Percentiles rank a stretch among this genome's conserved stretches.
Evolutionary conservation across 2,113 vertebrate species (phyloP).

Genomic region (Centrocercus urophasianus): DNA sequence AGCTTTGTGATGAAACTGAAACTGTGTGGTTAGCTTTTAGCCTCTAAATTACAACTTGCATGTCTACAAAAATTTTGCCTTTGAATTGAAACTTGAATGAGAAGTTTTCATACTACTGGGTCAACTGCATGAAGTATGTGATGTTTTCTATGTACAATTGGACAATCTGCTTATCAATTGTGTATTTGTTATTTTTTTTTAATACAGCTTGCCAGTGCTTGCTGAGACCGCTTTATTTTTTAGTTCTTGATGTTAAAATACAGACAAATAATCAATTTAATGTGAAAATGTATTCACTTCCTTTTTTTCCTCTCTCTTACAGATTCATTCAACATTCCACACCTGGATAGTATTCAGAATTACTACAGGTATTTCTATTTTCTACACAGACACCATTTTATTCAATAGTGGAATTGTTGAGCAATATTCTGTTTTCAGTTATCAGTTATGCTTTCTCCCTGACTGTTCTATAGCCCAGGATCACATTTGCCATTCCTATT

Average conservation of each 20-base stretch:
- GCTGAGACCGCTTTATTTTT: not conserved
- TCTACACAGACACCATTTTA: not conserved
- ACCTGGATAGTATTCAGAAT: conserved; percentile 88
- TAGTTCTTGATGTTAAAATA: not conserved
- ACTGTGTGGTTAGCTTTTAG: not conserved
- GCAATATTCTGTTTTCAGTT: not conserved
- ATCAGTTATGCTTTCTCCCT: not conserved
- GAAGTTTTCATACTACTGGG: not conserved
- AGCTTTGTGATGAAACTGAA: not conserved
- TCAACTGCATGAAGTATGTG: not conserved
- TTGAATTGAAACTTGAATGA: not conserved
- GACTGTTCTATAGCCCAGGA: not conserved
- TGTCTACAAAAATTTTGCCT: not conserved
- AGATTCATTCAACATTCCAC: conserved; percentile 96
- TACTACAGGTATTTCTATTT: conserved; percentile 90
- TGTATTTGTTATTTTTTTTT: not conserved
- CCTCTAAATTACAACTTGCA: not conserved
- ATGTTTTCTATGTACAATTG: not conserved
- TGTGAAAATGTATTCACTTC: not conserved
- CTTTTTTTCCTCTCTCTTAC: conserved; percentile 61
- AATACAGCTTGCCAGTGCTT: not conserved
- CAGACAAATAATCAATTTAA: not conserved
- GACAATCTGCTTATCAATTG: not conserved
- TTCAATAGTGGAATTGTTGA: not conserved
- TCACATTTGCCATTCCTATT: not conserved